Evolutionary conservation across 2,797 vertebrate genomes (phyloP), one percentile per base, ranked within the genome.

Genomic region (Pseudocheirus occidentalis): DNA sequence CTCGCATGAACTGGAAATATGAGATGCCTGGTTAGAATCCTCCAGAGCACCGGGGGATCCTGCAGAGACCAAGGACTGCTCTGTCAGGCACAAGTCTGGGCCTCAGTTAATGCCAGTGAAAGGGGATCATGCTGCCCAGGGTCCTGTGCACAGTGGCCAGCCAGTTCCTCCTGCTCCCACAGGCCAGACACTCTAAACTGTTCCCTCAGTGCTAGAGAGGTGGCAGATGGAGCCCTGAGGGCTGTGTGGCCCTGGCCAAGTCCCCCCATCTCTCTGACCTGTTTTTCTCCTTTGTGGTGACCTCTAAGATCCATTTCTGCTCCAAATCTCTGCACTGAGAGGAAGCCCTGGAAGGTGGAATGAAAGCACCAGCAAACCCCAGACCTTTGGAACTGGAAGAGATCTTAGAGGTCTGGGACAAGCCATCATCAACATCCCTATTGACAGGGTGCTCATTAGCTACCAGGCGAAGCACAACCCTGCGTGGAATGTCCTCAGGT

Each of bases 1-100:
- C 99, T 1, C 99, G 98, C 99, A 99, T 99, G 95, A 99, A 99
- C 99, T 99, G 95, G 10, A 93, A 50, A 93, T 50, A 94, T 0
- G 91, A 95, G 56, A 24, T 0, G 14, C 18, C 16, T 6, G 10
- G 3, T 97, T 11, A 97, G 52, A 95, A 93, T 87, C 58, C 2
- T 28, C 52, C 4, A 0, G 52, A 54, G 28, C 52, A 13, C 1
- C 2, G 53, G 29, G 50, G 29, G 89, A 6, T 34, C 31, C 18
- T 24, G 9, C 31, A 9, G 90, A 5, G 31, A 91, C 40, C 53
- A 1, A 40, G 18, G 94, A 40, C 11, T 58, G 87, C 18, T 56
- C 46, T 40, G 34, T 31, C 46, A n/a, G 87, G 24, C 34, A 0
- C n/a, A 59, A 59, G 58, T 55, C 0, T 62, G 11, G 29, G 29